These are phyloP conservation scores for Melipona quadrifasciata DNA, from an alignment of 1,140 invertebrate genomes.

Conservation along the genomic window DNA sequence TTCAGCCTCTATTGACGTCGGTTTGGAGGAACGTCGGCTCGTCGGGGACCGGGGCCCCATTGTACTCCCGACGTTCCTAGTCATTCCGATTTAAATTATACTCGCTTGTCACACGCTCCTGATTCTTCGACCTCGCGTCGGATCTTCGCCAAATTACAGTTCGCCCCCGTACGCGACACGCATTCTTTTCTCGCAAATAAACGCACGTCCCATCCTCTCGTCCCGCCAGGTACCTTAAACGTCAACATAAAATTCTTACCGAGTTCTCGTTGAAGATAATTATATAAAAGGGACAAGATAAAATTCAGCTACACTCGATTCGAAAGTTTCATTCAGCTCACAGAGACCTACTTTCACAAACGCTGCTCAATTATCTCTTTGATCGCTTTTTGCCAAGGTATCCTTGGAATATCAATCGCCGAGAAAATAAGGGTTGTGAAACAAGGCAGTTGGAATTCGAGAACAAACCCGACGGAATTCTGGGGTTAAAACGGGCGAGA, in stretches of 20 bases:
- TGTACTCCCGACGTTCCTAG: constrained; percentile 52
- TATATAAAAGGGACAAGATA: no score
- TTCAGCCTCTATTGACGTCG: constrained; percentile 55
- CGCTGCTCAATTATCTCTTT: not conserved
- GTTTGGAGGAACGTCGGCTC: constrained; percentile 48
- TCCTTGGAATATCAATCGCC: not conserved
- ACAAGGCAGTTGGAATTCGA: not conserved
- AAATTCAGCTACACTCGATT: not conserved
- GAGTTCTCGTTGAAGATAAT: not conserved
- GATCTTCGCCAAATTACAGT: not conserved
- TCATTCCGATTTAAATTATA: constrained; percentile 61
- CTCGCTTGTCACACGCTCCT: constrained; percentile 45
- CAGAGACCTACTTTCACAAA: not conserved
- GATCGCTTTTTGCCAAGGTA: not conserved
- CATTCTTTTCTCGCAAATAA: not conserved
- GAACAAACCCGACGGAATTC: not conserved
- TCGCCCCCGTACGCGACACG: not conserved
- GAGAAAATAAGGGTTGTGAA: not conserved
- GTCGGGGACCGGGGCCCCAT: constrained; percentile 32
- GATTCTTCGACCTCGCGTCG: constrained; percentile 17
- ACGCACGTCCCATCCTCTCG: not conserved
- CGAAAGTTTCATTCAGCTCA: not conserved
- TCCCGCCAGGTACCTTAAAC: not conserved
- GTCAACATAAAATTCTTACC: not conserved
- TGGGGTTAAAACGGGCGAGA: not conserved